Conservation (phyloP, 2,113 vertebrate species). For the Hiodon tergisus region DNA sequence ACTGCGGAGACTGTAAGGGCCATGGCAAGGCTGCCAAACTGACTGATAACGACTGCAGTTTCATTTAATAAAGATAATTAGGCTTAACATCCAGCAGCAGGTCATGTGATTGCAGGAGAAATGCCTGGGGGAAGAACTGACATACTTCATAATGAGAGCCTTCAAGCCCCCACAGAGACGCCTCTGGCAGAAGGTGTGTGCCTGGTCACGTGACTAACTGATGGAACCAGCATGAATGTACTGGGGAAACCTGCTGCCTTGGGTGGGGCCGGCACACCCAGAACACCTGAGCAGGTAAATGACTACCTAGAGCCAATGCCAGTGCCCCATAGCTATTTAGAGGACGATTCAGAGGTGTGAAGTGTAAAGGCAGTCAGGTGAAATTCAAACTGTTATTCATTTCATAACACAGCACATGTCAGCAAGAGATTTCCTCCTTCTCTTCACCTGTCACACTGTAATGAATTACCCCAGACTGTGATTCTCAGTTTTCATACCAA, state of each 20-base stretch:
- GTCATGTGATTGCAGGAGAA: too few relatives aligned
- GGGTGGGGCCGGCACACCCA: slow-evolving; percentile 27
- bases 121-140: neutral
- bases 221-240: slow-evolving; percentile 5
- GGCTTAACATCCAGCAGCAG: too few relatives aligned
- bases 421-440: neutral
- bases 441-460: neutral
- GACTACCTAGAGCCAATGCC: neutral
- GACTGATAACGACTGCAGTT: neutral
- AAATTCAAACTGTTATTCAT: neutral
- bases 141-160: neutral
- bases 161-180: neutral
- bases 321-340: too few relatives aligned
- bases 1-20: slow-evolving; percentile 3
- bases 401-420: neutral
- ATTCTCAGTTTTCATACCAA: neutral
- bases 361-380: neutral
- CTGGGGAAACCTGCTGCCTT: slow-evolving; percentile 41
- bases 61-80: too few relatives aligned
- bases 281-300: neutral
- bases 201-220: neutral
- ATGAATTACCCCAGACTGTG: neutral
- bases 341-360: neutral
- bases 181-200: slow-evolving; percentile 11
- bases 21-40: neutral